phyloP scores from a whole-genome alignment of 2,888 invertebrate species.

The Melipona bicolor region DNA sequence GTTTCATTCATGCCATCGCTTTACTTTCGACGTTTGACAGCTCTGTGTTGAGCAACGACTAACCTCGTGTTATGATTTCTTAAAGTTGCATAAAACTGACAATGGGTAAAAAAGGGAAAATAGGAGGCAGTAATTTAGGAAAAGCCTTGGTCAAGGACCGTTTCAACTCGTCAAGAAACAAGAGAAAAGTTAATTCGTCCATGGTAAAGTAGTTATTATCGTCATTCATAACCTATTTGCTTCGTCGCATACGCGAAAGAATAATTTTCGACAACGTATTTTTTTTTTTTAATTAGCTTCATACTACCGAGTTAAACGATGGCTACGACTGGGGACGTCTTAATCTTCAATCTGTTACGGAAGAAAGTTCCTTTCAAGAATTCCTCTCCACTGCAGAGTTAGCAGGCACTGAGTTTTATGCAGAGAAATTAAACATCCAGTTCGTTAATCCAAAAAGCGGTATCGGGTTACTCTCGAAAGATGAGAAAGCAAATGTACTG shows the following conservation, averaged over 20 bases:
- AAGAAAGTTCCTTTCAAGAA: slow-evolving; percentile 98
- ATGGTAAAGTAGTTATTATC: slow-evolving; percentile 86
- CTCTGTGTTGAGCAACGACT: slow-evolving; percentile 12
- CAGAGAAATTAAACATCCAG: slow-evolving; percentile 94
- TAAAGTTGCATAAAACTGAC: slow-evolving; percentile 13
- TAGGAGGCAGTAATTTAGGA: slow-evolving; percentile 85
- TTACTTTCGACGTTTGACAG: slow-evolving; percentile 21
- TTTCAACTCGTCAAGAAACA: slow-evolving; percentile 88
- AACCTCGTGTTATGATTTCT: slow-evolving; percentile 26
- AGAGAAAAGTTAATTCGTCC: slow-evolving; percentile 89
- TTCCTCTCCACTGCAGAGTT: slow-evolving; percentile 97
- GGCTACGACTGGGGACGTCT: slow-evolving; percentile 96
- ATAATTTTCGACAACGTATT: slow-evolving; percentile 51
- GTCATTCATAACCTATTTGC: slow-evolving; percentile 46
- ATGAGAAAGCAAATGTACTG: slow-evolving; percentile 86
- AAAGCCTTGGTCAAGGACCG: slow-evolving; percentile 91
- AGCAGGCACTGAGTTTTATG: slow-evolving; percentile 96
- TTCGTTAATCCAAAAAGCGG: slow-evolving; percentile 88
- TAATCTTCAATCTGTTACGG: slow-evolving; percentile 96
- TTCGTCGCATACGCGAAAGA: neutral
- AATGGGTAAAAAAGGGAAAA: slow-evolving; percentile 92
- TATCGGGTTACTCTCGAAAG: slow-evolving; percentile 87
- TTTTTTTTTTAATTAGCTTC: slow-evolving; percentile 86
- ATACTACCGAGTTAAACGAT: slow-evolving; percentile 95
- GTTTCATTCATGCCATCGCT: neutral